Percentiles rank a stretch among this genome's conserved stretches.
Evolutionary conservation across 2,797 vertebrate genomes (phyloP).

Genomic region (Hypotaenidia okinawae): DNA sequence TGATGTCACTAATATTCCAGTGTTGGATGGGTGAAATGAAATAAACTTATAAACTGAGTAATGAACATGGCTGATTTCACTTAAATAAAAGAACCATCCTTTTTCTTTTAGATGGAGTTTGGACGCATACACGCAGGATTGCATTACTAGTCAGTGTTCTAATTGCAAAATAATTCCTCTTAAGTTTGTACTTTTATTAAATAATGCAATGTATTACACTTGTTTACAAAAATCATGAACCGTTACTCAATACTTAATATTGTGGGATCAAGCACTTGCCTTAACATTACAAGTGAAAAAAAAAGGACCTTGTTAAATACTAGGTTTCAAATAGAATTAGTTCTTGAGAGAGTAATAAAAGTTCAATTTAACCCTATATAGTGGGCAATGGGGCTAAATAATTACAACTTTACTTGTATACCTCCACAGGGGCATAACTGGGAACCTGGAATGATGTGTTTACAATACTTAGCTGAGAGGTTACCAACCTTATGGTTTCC

Average conservation of each 20-base stretch:
- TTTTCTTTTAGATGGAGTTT: background rate
- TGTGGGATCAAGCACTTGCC: background rate
- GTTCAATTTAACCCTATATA: background rate
- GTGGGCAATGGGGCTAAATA: background rate
- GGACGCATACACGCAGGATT: background rate
- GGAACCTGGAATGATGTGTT: background rate
- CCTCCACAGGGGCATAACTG: background rate
- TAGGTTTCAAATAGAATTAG: background rate
- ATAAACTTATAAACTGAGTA: background rate
- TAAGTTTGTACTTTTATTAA: background rate
- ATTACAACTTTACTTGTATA: background rate
- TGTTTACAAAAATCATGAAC: background rate
- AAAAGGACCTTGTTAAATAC: background rate
- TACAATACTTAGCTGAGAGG: background rate
- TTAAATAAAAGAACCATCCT: background rate
- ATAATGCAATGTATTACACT: background rate
- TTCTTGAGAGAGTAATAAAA: background rate
- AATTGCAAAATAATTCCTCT: background rate
- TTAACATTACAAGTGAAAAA: background rate
- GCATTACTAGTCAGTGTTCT: background rate
- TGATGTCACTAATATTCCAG: background rate
- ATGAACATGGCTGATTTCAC: background rate
- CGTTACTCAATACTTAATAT: background rate
- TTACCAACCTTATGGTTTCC: constrained; percentile 81
- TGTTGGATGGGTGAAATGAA: background rate